Base-by-base conservation (phyloP, 1,140 invertebrate species). In the Drosophila nigromelanica region DNA sequence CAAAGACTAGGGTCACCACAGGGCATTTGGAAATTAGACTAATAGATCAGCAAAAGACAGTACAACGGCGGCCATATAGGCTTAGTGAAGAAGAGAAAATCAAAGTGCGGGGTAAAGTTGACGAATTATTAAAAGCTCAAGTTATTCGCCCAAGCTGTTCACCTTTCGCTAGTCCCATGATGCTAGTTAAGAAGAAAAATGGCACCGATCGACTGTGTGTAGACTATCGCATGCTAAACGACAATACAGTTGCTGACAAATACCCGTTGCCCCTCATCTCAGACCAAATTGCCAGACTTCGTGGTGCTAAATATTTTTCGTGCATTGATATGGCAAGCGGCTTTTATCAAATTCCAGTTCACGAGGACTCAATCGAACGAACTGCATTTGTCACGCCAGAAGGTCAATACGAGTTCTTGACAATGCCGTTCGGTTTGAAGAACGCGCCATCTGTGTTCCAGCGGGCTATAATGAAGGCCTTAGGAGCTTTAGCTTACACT, bases 391-490 rank as follows among this genome's bases (percentile, higher is more conserved):
- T 14, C 10, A 42, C 40, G n/a, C 40, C 40, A 42, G 40, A 42
- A 10, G 40, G 40, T 14, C 40, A 42, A 14, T 42, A 42, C n/a
- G 15, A 43, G 14, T 43, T 43, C 15, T 18, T 43, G 14, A 43
- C 42, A 18, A 43, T 43, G 42, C 42, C 42, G 14, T 18, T 43
- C 8, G 42, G 15, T 43, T 18, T 43, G 42, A 43, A 43, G 7
- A 15, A 43, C 15, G 42, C 42, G 8, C 42, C 42, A 18, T 43
- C 42, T 43, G 42, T 43, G 14, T 18, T 43, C 15, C 42, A 43
- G 42, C 40, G 40, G 40, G 40, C 40, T 42, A 42, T 42, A 42
- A 42, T 42, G 40, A 42, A 42, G 40, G 40, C 40, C 40, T 42
- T 42, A 42, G 40, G 40, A 35, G 33, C 33, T 35, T 35, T 35